These are phyloP conservation scores for Agriopis leucophaearia DNA, from an alignment of 2,888 invertebrate genomes.

Conservation along the genomic window DNA sequence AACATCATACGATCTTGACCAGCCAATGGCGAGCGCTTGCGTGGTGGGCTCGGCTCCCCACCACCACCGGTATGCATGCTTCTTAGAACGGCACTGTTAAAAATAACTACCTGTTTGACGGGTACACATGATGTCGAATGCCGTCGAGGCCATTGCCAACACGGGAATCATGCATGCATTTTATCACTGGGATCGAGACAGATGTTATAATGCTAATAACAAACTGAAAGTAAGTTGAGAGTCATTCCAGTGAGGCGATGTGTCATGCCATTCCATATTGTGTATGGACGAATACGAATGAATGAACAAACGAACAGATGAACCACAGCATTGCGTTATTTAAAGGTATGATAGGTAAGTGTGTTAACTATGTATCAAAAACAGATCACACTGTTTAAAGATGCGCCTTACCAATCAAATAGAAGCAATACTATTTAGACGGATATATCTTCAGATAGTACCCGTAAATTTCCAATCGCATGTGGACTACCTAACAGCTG, in stretches of 20 bases:
- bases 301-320: neutral
- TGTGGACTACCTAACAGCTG: constrained; percentile 65
- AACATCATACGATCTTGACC: constrained; percentile 79
- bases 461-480: constrained; percentile 55
- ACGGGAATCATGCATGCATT: constrained; percentile 49
- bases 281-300: neutral
- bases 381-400: too few species aligned
- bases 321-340: neutral
- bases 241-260: neutral
- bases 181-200: constrained; percentile 28
- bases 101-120: constrained; percentile 82
- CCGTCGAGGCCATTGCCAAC: constrained; percentile 74
- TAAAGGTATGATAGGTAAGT: neutral
- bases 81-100: constrained; percentile 81
- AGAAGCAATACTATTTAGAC: neutral
- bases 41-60: constrained; percentile 85
- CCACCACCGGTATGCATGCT: constrained; percentile 77
- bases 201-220: constrained; percentile 7
- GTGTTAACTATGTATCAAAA: too few species aligned
- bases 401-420: too few species aligned
- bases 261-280: neutral
- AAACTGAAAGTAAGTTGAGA: constrained; percentile 8
- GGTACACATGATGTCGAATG: constrained; percentile 65
- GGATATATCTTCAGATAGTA: constrained; percentile 42
- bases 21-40: constrained; percentile 71